A percentile compares a stretch with the other conserved stretches of the same genome.
Evolutionary conservation across 1,140 invertebrate species (phyloP).

Genomic region (Leptoteleia sp.): DNA sequence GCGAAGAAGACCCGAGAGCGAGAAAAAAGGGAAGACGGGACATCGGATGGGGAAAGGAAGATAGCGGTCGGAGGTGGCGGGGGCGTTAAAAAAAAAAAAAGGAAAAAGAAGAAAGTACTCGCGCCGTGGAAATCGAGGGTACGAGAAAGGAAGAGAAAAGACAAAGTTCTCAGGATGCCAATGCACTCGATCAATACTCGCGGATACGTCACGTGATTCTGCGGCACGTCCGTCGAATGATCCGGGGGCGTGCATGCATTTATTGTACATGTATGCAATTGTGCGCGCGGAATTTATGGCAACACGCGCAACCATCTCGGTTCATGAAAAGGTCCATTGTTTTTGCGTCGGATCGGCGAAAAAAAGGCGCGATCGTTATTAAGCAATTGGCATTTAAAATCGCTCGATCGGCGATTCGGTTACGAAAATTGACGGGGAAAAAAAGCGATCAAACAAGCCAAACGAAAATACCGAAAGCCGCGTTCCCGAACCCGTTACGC

Average conservation of each 20-base stretch:
- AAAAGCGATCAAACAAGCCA: conserved; percentile 7
- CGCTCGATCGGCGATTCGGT: conserved; percentile 6
- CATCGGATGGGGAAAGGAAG: conserved; percentile 26
- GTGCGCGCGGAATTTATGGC: no score
- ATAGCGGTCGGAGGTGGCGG: not conserved
- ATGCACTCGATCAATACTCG: conserved; percentile 67
- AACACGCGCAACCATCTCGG: conserved; percentile 11
- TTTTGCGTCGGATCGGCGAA: not conserved
- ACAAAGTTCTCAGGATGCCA: conserved; percentile 63
- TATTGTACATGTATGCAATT: no score
- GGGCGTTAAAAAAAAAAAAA: conserved; percentile 24
- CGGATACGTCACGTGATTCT: conserved; percentile 58
- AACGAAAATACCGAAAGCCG: conserved; percentile 7
- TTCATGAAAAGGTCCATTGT: conserved; percentile 10
- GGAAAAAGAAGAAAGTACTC: conserved; percentile 32
- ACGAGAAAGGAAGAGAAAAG: conserved; percentile 51
- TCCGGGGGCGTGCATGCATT: not conserved
- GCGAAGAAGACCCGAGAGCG: no score
- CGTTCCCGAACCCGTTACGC: conserved; percentile 4
- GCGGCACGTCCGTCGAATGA: conserved; percentile 36
- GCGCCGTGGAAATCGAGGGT: conserved; percentile 35
- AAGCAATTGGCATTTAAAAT: conserved; percentile 11
- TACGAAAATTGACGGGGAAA: conserved; percentile 7
- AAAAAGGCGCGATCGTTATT: conserved; percentile 8
- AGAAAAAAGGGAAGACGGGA: conserved; percentile 7